A percentile compares a stretch with the other conserved stretches of the same genome.
Conservation (phyloP, 2,797 vertebrate genomes). For the Spinus pinus region DNA sequence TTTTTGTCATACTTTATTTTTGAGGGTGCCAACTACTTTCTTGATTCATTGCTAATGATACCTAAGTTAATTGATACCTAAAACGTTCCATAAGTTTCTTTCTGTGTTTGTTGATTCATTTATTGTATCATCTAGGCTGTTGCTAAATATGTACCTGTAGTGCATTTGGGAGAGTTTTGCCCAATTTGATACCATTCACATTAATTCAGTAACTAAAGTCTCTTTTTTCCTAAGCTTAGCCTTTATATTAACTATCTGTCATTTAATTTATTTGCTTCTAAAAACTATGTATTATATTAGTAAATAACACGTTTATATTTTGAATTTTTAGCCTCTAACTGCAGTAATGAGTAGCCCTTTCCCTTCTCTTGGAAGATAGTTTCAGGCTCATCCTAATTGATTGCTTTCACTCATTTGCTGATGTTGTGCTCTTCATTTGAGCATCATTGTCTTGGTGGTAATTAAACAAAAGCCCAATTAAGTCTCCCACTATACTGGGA, state of each 20-base stretch:
- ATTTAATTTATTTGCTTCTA: not conserved
- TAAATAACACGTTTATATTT: not conserved
- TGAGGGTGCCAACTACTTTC: not conserved
- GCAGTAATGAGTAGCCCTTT: not conserved
- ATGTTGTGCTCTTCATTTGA: slow-evolving; percentile 36
- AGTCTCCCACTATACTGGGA: not conserved
- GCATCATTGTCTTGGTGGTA: not conserved
- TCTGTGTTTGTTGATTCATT: not conserved
- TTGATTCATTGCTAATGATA: not conserved
- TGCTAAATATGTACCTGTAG: not conserved
- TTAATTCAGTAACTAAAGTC: not conserved
- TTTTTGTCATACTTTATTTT: not conserved
- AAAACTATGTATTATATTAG: not conserved
- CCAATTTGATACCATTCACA: accelerated
- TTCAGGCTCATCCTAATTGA: slow-evolving; percentile 27
- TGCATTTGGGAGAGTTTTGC: not conserved
- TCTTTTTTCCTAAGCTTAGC: not conserved
- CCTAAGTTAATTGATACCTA: not conserved
- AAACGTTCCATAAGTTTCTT: not conserved
- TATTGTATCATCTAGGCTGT: not conserved
- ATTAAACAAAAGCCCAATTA: slow-evolving; percentile 50
- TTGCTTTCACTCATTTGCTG: slow-evolving; percentile 25
- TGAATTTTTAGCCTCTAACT: not conserved
- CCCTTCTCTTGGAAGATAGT: not conserved
- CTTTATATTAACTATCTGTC: not conserved